phyloP scores from a whole-genome alignment of 2,888 invertebrate genomes.

The Ormyrus pomaceus region DNA sequence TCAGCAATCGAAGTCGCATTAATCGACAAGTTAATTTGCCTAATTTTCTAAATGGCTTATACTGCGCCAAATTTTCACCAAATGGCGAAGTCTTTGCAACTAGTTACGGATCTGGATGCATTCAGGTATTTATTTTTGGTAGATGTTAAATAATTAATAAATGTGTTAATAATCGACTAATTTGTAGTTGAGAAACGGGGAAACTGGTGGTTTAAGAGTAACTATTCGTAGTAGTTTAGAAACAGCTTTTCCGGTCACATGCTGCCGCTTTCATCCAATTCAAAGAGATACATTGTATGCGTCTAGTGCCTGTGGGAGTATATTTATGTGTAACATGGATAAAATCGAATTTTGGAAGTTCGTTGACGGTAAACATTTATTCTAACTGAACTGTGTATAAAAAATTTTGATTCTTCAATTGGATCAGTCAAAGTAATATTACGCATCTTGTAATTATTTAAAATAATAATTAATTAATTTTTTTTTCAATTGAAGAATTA shows the following conservation, averaged over 20 bases:
- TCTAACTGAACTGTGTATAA: no score
- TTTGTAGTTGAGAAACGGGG: conserved; percentile 65
- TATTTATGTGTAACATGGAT: conserved; percentile 66
- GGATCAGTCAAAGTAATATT: background rate
- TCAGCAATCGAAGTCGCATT: conserved; percentile 60
- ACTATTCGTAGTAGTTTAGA: conserved; percentile 65
- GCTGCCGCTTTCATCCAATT: conserved; percentile 67
- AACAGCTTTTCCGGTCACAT: conserved; percentile 68
- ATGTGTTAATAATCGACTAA: background rate
- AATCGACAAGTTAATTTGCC: conserved; percentile 67
- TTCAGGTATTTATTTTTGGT: conserved; percentile 75
- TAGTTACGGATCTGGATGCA: conserved; percentile 78
- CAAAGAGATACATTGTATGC: conserved; percentile 66
- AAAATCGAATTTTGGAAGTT: conserved; percentile 49
- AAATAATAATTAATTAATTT: conserved; percentile 1
- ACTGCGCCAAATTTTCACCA: conserved; percentile 74
- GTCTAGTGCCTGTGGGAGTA: conserved; percentile 69
- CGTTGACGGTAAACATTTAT: conserved; percentile 23
- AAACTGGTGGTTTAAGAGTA: conserved; percentile 62
- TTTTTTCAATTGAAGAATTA: conserved; percentile 63
- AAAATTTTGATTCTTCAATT: background rate
- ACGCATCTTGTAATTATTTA: no score
- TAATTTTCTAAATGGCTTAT: conserved; percentile 69
- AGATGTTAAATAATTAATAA: background rate
- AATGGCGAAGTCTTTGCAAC: conserved; percentile 76